These are phyloP conservation scores for Hypomecis punctinalis DNA, from an alignment of 2,888 invertebrate species.

Conservation along the genomic window DNA sequence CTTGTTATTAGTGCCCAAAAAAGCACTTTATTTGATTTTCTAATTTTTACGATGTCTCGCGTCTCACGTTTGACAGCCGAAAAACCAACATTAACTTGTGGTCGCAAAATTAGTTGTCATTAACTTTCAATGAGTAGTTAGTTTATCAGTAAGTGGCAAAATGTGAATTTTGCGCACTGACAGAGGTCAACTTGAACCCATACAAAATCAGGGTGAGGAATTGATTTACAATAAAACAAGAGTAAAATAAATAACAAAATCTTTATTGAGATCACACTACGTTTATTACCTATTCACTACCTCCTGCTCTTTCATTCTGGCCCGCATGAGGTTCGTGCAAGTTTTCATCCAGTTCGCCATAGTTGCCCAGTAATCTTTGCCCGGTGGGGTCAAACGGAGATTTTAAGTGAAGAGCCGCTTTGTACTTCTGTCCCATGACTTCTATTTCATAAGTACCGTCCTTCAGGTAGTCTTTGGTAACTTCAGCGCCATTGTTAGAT, in stretches of 20 bases:
- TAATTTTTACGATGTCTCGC: too few species aligned
- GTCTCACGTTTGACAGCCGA: too few species aligned
- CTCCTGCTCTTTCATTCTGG: slow-evolving; percentile 79
- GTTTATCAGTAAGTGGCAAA: too few species aligned
- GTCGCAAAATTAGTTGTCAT: too few species aligned
- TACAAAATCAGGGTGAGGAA: too few species aligned
- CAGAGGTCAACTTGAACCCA: too few species aligned
- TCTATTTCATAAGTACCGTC: slow-evolving; percentile 92
- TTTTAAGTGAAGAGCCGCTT: slow-evolving; percentile 88
- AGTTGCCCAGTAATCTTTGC: slow-evolving; percentile 89
- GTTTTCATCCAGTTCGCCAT: slow-evolving; percentile 81
- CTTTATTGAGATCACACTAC: slow-evolving; percentile 53
- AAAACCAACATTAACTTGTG: too few species aligned
- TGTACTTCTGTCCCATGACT: slow-evolving; percentile 89
- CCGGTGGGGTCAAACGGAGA: slow-evolving; percentile 94
- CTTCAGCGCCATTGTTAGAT: slow-evolving; percentile 82
- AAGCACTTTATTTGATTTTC: too few species aligned
- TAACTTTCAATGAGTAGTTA: too few species aligned
- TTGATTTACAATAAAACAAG: not conserved
- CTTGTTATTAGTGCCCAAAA: too few species aligned
- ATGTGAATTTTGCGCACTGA: too few species aligned
- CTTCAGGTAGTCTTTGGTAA: slow-evolving; percentile 88
- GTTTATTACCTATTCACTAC: slow-evolving; percentile 70
- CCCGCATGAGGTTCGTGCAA: slow-evolving; percentile 76
- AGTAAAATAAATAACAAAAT: slow-evolving; percentile 8